Evolutionary conservation across 2,797 vertebrate genomes (phyloP), one percentile per base, ranked within the genome.

Genomic region (Spheniscus humboldti): DNA sequence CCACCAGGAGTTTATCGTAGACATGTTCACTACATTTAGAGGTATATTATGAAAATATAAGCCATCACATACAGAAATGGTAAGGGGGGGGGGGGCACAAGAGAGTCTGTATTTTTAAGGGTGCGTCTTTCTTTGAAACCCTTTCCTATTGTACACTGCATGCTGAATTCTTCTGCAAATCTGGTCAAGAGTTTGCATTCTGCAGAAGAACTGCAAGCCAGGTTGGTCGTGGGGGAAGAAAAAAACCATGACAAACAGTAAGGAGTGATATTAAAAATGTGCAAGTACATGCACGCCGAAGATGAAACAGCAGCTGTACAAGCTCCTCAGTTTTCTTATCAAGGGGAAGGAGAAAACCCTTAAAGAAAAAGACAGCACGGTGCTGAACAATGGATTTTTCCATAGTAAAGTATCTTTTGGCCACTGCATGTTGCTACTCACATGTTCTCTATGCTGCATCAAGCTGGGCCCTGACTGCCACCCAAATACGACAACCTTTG

Each of bases 1-100:
- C 94, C 71, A 96, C 88, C 17, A 76, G 47, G 47, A 85, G n/a
- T 85, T 87, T 85, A 76, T 60, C 5, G 18, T 59, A 91, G 84
- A 91, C 35, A 56, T 60, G 7, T 63, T 88, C 63, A 48, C 82
- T 90, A 92, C 72, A 76, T 96, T 93, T 89, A 79, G 74, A 93
- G 39, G 24, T 56, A 25, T 35, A 35, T 86, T 88, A 68, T 75
- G 41, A 86, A 95, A 94, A 95, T 91, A 93, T 45, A 90, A 69
- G 30, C 57, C 33, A 85, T 52, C 1, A 2, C 37, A 50, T 69
- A 80, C 3, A 89, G 37, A 82, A 79, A 76, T 1, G 2, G 39
- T 48, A 82, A 80, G 8, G 9, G 52, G 2, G 37, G 8, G 9
- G 52, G 8, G 52, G 11, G 6, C 24, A 93, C 43, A 78, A 35